Percentiles rank a stretch among this genome's conserved stretches.
These are phyloP conservation scores for Bombus waltoni DNA, from an alignment of 1,140 invertebrate species.

Conservation along the genomic window DNA sequence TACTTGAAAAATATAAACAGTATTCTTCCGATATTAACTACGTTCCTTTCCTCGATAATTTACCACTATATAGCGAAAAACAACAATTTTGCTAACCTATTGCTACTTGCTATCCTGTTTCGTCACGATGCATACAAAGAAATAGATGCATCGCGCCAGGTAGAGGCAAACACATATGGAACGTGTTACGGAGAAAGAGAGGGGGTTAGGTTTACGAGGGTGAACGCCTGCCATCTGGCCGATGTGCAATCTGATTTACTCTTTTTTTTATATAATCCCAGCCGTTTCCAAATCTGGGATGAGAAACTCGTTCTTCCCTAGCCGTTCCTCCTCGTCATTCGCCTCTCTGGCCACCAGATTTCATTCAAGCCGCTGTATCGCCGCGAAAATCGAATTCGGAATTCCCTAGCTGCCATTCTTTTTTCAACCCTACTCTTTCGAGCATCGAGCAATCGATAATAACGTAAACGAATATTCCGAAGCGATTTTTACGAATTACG, in stretches of 20 bases:
- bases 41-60: too few relatives aligned
- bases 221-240: conserved; percentile 77
- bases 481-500: too few relatives aligned
- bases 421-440: conserved; percentile 44
- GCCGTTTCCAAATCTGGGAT: conserved; percentile 78
- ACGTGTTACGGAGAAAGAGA: not conserved
- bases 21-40: not conserved
- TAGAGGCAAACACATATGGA: conserved; percentile 7
- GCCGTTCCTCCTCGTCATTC: not conserved
- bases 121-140: not conserved
- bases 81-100: not conserved
- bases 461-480: too few relatives aligned
- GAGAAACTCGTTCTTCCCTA: conserved; percentile 70
- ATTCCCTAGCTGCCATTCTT: conserved; percentile 49
- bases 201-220: conserved; percentile 54
- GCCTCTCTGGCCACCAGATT: conserved; percentile 24
- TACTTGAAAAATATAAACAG: too few relatives aligned
- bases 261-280: conserved; percentile 75
- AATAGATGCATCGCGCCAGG: conserved; percentile 37
- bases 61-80: not conserved
- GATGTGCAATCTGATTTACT: conserved; percentile 76
- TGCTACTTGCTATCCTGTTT: not conserved
- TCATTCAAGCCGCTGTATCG: conserved; percentile 73
- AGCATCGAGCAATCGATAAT: too few relatives aligned
- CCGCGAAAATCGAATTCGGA: conserved; percentile 75